phyloP scores from a whole-genome alignment of 2,113 vertebrate species.

The Kryptolebias marmoratus region DNA sequence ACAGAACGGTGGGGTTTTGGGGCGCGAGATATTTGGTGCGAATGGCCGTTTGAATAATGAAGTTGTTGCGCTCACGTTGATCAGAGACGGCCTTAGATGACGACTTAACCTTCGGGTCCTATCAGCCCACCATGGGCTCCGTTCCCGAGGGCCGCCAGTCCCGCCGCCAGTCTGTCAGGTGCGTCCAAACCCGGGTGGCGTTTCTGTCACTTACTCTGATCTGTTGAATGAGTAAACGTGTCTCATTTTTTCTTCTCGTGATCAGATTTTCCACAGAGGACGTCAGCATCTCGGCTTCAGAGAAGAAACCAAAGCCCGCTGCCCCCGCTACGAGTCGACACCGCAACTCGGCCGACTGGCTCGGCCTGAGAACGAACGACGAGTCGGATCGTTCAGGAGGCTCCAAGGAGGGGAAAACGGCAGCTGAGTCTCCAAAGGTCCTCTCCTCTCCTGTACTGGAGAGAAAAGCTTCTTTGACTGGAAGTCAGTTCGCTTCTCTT shows the following conservation, averaged over 20 bases:
- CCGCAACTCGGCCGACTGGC: conserved; percentile 82
- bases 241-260: not conserved
- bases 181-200: not conserved
- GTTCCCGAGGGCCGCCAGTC: conserved; percentile 76
- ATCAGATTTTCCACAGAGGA: conserved; percentile 85
- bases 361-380: conserved; percentile 83
- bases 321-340: conserved; percentile 32
- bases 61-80: not conserved
- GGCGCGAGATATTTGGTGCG: not conserved
- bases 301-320: conserved; percentile 70
- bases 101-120: conserved; percentile 85
- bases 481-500: conserved; percentile 5
- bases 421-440: conserved; percentile 15
- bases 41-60: not conserved
- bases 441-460: conserved; percentile 45
- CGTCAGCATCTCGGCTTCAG: conserved; percentile 64
- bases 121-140: conserved; percentile 84
- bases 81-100: conserved; percentile 66
- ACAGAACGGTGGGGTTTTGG: not conserved
- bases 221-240: too few species aligned
- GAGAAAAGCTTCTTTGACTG: conserved; percentile 34
- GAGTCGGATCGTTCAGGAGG: conserved; percentile 15
- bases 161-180: conserved; percentile 86
- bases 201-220: not conserved
- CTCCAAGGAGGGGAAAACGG: conserved; percentile 29